A percentile compares a stretch with the other conserved stretches of the same genome.
These are phyloP conservation scores for Drosophila malerkotliana DNA, from an alignment of 1,140 invertebrate species.

Conservation along the genomic window DNA sequence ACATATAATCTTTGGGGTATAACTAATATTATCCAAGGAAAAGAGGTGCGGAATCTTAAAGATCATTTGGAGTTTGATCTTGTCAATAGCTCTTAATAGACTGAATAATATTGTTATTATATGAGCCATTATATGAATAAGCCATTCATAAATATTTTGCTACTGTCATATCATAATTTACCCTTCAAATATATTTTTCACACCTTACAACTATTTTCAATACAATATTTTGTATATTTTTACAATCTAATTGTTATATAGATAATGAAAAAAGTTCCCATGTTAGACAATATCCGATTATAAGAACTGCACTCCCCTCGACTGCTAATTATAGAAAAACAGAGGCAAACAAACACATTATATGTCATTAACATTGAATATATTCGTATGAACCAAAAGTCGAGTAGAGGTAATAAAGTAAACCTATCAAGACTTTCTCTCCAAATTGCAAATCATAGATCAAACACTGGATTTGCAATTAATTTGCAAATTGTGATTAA, in stretches of 20 bases:
- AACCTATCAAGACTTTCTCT: background rate
- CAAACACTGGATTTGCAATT: background rate
- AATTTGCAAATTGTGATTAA: background rate
- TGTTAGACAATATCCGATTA: background rate
- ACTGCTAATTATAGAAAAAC: background rate
- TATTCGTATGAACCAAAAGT: background rate
- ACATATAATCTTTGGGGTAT: background rate
- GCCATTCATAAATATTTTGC: background rate
- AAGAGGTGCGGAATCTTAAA: no score
- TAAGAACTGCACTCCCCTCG: background rate
- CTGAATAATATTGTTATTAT: no score
- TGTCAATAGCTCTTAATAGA: no score
- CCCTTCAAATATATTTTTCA: background rate
- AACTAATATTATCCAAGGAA: no score
- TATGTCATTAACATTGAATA: background rate
- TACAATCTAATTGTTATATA: constrained; percentile 37
- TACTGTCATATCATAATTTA: background rate
- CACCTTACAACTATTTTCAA: background rate
- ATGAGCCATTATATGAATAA: background rate
- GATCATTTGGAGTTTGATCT: no score
- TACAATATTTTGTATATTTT: background rate
- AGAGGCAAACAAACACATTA: background rate
- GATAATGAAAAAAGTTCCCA: background rate
- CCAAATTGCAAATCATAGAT: background rate
- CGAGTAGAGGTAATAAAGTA: no score